Percentiles rank a stretch among this genome's conserved stretches.
Evolutionary conservation across 1,140 invertebrate species (phyloP).

Genomic region (Lasioglossum baleicum): DNA sequence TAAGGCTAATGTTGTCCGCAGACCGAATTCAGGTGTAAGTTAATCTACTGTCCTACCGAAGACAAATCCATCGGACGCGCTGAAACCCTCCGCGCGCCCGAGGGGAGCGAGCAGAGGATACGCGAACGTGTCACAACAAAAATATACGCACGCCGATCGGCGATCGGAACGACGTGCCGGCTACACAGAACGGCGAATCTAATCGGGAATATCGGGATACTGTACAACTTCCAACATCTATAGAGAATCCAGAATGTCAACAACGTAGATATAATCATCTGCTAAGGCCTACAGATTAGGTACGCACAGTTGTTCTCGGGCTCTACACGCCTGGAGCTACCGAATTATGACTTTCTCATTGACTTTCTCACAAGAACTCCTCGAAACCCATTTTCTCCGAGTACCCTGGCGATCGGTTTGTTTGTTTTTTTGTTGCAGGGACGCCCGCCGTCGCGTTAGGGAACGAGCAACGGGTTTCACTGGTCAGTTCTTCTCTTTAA

Average conservation of each 20-base stretch:
- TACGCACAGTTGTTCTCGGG: conserved; percentile 52
- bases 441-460: background rate
- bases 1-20: background rate
- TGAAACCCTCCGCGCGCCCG: no score
- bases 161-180: conserved; percentile 8
- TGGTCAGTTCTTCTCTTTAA: conserved; percentile 37
- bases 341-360: conserved; percentile 62
- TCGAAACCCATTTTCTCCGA: conserved; percentile 2
- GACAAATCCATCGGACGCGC: background rate
- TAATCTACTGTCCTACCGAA: background rate
- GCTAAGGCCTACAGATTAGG: conserved; percentile 68
- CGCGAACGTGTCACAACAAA: background rate
- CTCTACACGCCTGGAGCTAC: conserved; percentile 52
- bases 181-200: conserved; percentile 9
- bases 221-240: conserved; percentile 46
- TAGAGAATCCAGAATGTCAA: conserved; percentile 51
- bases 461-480: conserved; percentile 8
- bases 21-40: background rate
- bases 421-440: background rate
- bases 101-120: background rate
- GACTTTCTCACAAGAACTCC: conserved; percentile 51
- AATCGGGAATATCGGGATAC: conserved; percentile 5
- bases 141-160: background rate
- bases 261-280: conserved; percentile 52
- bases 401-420: no score